Conservation (phyloP, 2,113 vertebrate species). For the Columba janthina region DNA sequence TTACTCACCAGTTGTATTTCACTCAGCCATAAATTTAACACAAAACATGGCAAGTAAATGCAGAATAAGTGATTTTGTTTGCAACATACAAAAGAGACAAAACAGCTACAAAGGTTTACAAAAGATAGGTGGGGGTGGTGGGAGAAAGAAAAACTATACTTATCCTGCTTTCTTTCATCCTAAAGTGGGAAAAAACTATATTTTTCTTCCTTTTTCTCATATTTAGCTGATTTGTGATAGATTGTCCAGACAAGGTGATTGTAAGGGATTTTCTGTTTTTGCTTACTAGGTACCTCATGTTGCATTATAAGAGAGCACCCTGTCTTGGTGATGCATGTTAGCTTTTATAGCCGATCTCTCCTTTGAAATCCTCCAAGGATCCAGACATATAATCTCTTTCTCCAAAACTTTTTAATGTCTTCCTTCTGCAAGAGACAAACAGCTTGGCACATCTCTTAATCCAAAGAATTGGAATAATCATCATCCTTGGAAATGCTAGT, state of each 20-base stretch:
- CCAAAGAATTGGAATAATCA: neutral
- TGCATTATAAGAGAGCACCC: neutral
- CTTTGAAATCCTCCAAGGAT: neutral
- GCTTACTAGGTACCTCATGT: neutral
- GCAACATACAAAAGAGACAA: neutral
- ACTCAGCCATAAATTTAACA: neutral
- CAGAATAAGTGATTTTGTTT: neutral
- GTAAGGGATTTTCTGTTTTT: neutral
- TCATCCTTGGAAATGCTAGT: neutral
- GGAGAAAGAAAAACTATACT: neutral
- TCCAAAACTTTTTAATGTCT: neutral
- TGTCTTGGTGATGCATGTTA: neutral
- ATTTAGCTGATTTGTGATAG: neutral
- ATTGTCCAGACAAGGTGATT: neutral
- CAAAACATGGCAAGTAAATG: neutral
- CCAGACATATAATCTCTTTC: neutral
- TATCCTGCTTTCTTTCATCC: neutral
- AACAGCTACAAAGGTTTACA: neutral
- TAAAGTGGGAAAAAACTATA: neutral
- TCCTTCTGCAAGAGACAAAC: neutral
- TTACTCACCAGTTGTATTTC: neutral
- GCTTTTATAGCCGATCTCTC: neutral
- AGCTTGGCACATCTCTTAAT: neutral
- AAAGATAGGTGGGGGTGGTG: accelerated
- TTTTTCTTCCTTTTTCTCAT: neutral